These are phyloP conservation scores for Agapetus fuscipes DNA, from an alignment of 2,888 invertebrate genomes.

Conservation along the genomic window DNA sequence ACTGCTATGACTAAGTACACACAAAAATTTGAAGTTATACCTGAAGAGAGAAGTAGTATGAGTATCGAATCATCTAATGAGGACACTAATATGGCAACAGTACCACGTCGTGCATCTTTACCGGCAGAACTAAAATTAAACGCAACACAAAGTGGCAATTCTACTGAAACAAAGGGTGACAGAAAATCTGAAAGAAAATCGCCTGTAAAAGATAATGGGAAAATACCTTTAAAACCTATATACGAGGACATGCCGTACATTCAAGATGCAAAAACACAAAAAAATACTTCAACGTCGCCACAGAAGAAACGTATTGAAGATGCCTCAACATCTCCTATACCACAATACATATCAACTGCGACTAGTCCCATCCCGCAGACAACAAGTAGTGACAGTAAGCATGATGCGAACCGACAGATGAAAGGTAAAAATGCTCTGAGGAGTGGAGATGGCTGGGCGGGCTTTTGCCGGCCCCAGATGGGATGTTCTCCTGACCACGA, in stretches of 20 bases:
- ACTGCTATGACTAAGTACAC: slow-evolving; percentile 35
- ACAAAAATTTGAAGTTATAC: slow-evolving; percentile 46
- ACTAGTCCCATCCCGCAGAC: slow-evolving; percentile 21
- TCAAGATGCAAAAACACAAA: neutral
- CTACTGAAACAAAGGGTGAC: slow-evolving; percentile 1
- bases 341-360: slow-evolving; percentile 20
- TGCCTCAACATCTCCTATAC: slow-evolving; percentile 20
- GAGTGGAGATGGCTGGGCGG: slow-evolving; percentile 23
- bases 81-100: slow-evolving; percentile 26
- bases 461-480: slow-evolving; percentile 20
- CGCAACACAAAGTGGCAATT: slow-evolving; percentile 11
- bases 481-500: slow-evolving; percentile 19
- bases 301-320: slow-evolving; percentile 8
- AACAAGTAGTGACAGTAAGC: neutral
- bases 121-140: slow-evolving; percentile 21
- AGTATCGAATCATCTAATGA: slow-evolving; percentile 40
- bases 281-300: neutral
- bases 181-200: slow-evolving; percentile 7
- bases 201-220: slow-evolving; percentile 4
- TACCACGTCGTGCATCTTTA: slow-evolving; percentile 28
- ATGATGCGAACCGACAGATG: slow-evolving; percentile 7
- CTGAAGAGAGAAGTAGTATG: slow-evolving; percentile 45
- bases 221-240: neutral
- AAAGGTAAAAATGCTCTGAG: slow-evolving; percentile 22
- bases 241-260: slow-evolving; percentile 4